phyloP scores from a whole-genome alignment of 1,140 invertebrate genomes.

The Aphidius gifuensis region DNA sequence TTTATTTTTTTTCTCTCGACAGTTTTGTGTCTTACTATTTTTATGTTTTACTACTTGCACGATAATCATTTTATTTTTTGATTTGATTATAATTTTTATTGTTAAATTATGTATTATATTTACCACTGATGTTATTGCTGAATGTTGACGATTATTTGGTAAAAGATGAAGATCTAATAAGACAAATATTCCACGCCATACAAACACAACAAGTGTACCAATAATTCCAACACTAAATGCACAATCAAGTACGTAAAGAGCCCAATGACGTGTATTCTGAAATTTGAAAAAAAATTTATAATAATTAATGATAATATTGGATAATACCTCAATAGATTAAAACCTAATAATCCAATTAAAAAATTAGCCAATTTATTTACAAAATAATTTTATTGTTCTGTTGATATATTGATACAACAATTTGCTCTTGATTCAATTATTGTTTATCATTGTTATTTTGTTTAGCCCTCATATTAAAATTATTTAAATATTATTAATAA shows the following conservation, averaged over 20 bases:
- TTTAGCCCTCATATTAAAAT: no score
- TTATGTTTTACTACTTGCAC: neutral
- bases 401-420: no score
- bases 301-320: neutral
- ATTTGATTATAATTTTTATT: neutral
- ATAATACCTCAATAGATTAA: no score
- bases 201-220: conserved; percentile 79
- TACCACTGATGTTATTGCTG: conserved; percentile 76
- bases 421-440: no score
- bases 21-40: neutral
- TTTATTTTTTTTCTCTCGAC: no score
- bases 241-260: conserved; percentile 78
- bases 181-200: conserved; percentile 82
- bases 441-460: no score
- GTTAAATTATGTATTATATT: conserved; percentile 39
- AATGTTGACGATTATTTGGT: conserved; percentile 62
- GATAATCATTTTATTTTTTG: neutral
- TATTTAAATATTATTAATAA: no score
- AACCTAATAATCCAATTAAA: no score
- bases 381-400: no score
- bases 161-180: conserved; percentile 76
- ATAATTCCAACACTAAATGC: conserved; percentile 80
- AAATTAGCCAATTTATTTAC: no score
- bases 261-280: conserved; percentile 68
- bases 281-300: conserved; percentile 40